These are phyloP conservation scores for Cecropterus lyciades DNA, from an alignment of 1,140 invertebrate genomes.

Conservation along the genomic window DNA sequence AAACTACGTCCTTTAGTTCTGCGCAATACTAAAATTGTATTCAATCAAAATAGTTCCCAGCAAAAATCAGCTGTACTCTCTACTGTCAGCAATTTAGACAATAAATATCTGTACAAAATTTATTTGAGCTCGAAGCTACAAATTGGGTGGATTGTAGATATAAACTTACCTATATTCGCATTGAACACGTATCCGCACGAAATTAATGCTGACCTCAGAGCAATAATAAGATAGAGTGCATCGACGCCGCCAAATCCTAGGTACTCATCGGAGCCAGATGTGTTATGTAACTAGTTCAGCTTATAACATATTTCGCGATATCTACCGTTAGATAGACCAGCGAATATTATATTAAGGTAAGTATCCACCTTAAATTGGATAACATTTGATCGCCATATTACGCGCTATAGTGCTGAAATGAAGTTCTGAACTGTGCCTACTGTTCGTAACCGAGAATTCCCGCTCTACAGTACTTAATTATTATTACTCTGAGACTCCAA, in stretches of 20 bases:
- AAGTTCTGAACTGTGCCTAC: too few relatives aligned
- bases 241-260: too few relatives aligned
- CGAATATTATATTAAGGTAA: too few relatives aligned
- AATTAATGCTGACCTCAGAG: neutral
- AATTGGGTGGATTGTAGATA: slow-evolving; percentile 16
- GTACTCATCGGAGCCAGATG: too few relatives aligned
- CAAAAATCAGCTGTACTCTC: slow-evolving; percentile 17
- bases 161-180: slow-evolving; percentile 13
- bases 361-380: too few relatives aligned
- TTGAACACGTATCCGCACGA: too few relatives aligned
- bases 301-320: too few relatives aligned
- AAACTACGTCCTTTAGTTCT: neutral
- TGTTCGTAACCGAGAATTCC: neutral
- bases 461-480: neutral
- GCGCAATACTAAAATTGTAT: slow-evolving; percentile 16
- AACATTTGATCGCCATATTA: too few relatives aligned
- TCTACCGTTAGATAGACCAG: too few relatives aligned
- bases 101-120: slow-evolving; percentile 26
- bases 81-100: slow-evolving; percentile 26
- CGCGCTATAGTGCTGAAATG: too few relatives aligned
- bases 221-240: too few relatives aligned
- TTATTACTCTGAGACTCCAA: slow-evolving; percentile 3
- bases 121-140: slow-evolving; percentile 19
- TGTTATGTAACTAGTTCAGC: too few relatives aligned
- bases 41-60: slow-evolving; percentile 18